Evolutionary conservation across 2,113 vertebrate genomes (phyloP), one percentile per base, ranked within the genome.

Genomic region (Ursus arctos): DNA sequence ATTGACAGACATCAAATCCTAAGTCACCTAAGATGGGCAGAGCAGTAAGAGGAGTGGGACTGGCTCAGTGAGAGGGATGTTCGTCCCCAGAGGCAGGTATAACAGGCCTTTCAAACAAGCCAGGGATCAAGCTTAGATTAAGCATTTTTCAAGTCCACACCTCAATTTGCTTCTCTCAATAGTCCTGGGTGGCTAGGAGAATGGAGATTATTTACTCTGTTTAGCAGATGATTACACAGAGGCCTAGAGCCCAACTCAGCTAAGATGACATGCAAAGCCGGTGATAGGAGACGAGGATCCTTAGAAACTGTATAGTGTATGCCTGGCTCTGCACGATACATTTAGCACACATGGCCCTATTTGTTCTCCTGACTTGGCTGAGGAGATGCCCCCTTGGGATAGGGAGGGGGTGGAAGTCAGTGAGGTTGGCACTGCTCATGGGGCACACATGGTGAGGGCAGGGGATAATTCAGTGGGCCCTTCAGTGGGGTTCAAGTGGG

Each of bases 401-500:
- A 31, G 61, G 53, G n/a, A n/a, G 33, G 51, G 7, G 16, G 6
- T 21, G 13, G 33, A 49, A 84, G 5, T 33, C 28, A 12, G 36
- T 6, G 31, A 85, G 47, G 15, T 33, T 15, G 72, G 18, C n/a
- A 22, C 9, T 4, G 57, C 43, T 93, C 47, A 22, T 19, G 2
- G 16, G 8, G 4, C 43, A 53, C 14, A 2, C 1, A 7, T 7
- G 3, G 4, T 26, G 4, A 63, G 43, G 22, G 8, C 8, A 18
- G 61, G 18, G 13, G 40, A 2, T 36, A 72, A 49, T 74, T 11
- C 22, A 13, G n/a, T 33, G 10, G 5, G 43, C 18, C 7, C 15
- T 2, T 2, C 12, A n/a, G 8, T n/a, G 22, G n/a, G 57, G 12
- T 6, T n/a, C 36, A 15, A 9, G 49, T 6, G 9, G 43, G 13